Evolutionary conservation across 1,140 invertebrate species (phyloP).

Genomic region (Meloidogyne exigua): DNA sequence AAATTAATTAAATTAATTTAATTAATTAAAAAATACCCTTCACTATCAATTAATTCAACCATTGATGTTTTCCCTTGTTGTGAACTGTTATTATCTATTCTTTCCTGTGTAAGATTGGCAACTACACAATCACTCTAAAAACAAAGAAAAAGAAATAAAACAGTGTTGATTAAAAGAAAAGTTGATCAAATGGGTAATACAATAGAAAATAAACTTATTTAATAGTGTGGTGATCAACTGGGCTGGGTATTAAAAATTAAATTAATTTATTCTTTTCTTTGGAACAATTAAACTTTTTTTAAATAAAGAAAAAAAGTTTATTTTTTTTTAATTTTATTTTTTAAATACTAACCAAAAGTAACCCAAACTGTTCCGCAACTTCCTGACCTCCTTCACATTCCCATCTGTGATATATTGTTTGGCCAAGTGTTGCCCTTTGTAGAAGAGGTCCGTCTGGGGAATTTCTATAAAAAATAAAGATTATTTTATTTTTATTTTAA

Average conservation of each 20-base stretch:
- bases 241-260: too few species aligned
- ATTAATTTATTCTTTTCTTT: too few species aligned
- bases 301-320: too few species aligned
- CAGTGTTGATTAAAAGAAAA: too few species aligned
- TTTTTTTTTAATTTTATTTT: too few species aligned
- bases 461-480: constrained; percentile 24
- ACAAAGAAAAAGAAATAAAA: background rate
- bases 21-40: background rate
- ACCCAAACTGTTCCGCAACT: constrained; percentile 4
- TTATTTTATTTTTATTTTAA: background rate
- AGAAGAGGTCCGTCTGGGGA: constrained; percentile 47
- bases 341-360: constrained; percentile 8
- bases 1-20: background rate
- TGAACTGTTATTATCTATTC: background rate
- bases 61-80: background rate
- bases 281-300: too few species aligned
- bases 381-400: constrained; percentile 43
- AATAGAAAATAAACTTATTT: too few species aligned
- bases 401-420: constrained; percentile 50
- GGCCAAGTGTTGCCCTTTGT: constrained; percentile 41
- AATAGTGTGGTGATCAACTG: too few species aligned
- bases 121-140: constrained; percentile 20
- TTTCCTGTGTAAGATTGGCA: constrained; percentile 5
- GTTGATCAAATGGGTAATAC: too few species aligned
- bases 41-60: constrained; percentile 17